Evolutionary conservation across 2,797 vertebrate species (phyloP).

Genomic region (Prunella strophiata): DNA sequence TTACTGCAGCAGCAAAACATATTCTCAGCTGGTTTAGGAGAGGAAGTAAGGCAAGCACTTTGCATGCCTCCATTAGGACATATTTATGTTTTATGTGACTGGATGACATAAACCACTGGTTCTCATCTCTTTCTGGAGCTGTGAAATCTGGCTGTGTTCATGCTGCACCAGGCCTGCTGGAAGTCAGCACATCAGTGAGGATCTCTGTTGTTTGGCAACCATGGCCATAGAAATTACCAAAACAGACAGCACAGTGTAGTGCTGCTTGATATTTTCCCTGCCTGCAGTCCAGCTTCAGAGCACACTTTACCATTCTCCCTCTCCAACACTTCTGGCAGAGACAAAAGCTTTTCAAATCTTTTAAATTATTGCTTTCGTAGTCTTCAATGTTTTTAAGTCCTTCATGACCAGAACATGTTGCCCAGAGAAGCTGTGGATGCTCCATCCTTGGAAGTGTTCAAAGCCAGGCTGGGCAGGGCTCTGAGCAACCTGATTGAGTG

Average conservation of each 20-base stretch:
- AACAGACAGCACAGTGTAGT: background rate
- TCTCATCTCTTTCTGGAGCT: conserved; percentile 17
- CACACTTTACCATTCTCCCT: background rate
- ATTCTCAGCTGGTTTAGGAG: background rate
- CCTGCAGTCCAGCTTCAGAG: background rate
- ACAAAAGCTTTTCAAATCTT: background rate
- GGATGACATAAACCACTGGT: background rate
- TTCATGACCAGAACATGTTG: background rate
- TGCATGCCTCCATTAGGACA: background rate
- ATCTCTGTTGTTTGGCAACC: conserved; percentile 27
- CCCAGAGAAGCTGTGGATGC: background rate
- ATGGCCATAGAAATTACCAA: background rate
- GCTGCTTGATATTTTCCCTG: background rate
- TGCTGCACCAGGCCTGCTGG: background rate
- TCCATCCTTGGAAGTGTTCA: background rate
- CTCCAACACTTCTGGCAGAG: background rate
- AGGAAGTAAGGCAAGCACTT: conserved; percentile 1
- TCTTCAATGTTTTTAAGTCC: background rate
- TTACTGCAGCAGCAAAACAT: background rate
- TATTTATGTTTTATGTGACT: conserved; percentile 27
- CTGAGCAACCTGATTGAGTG: background rate
- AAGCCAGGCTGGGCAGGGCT: background rate
- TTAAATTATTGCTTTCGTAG: background rate
- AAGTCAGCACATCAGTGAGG: background rate
- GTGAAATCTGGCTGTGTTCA: background rate